Conservation (phyloP, 2,888 invertebrate species). For the Hypomecis punctinalis region DNA sequence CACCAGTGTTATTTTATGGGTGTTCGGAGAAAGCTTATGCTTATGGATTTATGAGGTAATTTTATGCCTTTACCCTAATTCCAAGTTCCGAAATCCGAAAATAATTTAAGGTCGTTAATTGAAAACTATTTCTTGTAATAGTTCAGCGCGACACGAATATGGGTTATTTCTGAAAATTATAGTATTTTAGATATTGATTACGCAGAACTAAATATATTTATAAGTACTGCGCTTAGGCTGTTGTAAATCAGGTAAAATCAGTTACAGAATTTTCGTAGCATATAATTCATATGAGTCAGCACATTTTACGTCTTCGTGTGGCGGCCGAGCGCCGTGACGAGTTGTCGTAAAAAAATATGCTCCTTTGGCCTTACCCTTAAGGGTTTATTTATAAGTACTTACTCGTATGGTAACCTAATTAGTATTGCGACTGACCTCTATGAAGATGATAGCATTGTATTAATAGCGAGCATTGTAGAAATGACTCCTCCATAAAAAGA, state of each 20-base stretch:
- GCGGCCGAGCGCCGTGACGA: too few relatives aligned
- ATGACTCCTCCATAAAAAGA: too few relatives aligned
- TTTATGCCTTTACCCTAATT: conserved; percentile 6
- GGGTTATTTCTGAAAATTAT: background rate
- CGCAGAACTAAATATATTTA: background rate
- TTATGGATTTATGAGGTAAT: conserved; percentile 12
- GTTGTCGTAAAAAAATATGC: too few relatives aligned
- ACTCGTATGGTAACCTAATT: too few relatives aligned
- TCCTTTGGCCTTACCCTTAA: too few relatives aligned
- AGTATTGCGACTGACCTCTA: too few relatives aligned
- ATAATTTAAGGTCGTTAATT: conserved; percentile 5
- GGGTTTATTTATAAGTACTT: too few relatives aligned
- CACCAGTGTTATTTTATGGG: conserved; percentile 14
- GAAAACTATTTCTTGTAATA: background rate
- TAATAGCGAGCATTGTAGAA: too few relatives aligned
- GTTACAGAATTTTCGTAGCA: too few relatives aligned
- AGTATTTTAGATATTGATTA: background rate
- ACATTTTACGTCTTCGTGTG: too few relatives aligned
- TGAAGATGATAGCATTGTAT: too few relatives aligned
- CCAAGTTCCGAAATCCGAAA: background rate
- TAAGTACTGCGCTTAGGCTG: background rate
- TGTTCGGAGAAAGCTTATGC: conserved; percentile 2
- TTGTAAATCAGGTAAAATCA: background rate
- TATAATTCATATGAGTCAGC: too few relatives aligned
- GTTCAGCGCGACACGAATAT: background rate